phyloP scores from a whole-genome alignment of 2,113 vertebrate species.

The Phaethornis superciliosus region DNA sequence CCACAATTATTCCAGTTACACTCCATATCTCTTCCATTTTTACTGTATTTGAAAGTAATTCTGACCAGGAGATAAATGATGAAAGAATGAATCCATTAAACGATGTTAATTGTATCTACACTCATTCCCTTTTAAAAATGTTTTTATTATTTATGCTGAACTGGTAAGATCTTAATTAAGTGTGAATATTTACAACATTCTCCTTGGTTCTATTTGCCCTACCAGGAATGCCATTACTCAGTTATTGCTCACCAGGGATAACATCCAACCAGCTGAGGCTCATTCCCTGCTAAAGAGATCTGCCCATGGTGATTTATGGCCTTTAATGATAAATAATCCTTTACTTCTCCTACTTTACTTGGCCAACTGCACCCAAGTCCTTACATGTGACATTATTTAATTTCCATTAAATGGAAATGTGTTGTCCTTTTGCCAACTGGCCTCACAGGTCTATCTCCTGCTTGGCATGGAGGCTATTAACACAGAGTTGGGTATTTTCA shows the following conservation, averaged over 20 bases:
- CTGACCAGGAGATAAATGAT: not conserved
- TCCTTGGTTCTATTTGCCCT: not conserved
- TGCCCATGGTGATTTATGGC: not conserved
- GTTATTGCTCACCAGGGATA: not conserved
- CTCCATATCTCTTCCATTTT: not conserved
- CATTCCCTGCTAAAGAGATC: not conserved
- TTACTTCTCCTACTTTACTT: not conserved
- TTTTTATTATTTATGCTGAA: constrained; percentile 14
- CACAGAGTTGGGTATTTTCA: not conserved
- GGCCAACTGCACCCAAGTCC: not conserved
- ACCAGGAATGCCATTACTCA: not conserved
- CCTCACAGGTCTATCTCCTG: not conserved
- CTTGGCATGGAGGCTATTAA: not conserved
- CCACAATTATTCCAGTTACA: not conserved
- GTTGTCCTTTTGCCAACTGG: not conserved
- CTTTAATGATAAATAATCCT: not conserved
- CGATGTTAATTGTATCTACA: not conserved
- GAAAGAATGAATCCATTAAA: not conserved
- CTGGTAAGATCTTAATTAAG: not conserved
- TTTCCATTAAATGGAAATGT: not conserved
- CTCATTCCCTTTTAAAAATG: not conserved
- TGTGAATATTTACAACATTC: not conserved
- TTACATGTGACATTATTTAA: not conserved
- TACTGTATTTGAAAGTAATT: not conserved
- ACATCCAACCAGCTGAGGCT: not conserved